Conservation (phyloP, 2,888 invertebrate species). For the Rhamnusium bicolor region DNA sequence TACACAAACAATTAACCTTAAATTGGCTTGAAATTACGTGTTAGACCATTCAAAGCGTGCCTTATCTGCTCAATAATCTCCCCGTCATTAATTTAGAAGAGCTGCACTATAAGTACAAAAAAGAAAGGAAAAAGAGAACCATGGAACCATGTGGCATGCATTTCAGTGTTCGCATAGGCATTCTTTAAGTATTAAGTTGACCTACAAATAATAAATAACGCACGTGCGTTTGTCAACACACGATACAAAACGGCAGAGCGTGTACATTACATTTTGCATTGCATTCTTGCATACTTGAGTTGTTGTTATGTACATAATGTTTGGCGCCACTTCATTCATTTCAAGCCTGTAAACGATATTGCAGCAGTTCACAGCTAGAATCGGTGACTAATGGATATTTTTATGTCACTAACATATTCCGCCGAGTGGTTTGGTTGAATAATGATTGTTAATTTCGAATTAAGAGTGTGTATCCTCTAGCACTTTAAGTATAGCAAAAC, state of each 20-base stretch:
- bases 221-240: conserved; percentile 33
- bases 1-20: conserved; percentile 26
- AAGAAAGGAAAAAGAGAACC: background rate
- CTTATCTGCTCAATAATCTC: conserved; percentile 9
- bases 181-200: conserved; percentile 19
- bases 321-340: conserved; percentile 26
- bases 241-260: background rate
- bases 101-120: background rate
- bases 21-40: conserved; percentile 30
- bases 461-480: too few species aligned
- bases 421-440: background rate
- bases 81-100: conserved; percentile 10
- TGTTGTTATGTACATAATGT: conserved; percentile 9
- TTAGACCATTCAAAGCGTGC: conserved; percentile 25
- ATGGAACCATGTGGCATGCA: conserved; percentile 7
- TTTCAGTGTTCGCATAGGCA: conserved; percentile 12
- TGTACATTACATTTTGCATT: conserved; percentile 10
- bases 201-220: conserved; percentile 20
- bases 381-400: conserved; percentile 10
- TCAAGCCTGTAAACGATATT: background rate
- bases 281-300: conserved; percentile 26
- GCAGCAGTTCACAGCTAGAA: conserved; percentile 7
- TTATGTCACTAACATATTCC: background rate
- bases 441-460: too few species aligned
- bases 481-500: too few species aligned